Evolutionary conservation across 2,888 invertebrate species (phyloP).

Genomic region (Limnephilus rhombicus): DNA sequence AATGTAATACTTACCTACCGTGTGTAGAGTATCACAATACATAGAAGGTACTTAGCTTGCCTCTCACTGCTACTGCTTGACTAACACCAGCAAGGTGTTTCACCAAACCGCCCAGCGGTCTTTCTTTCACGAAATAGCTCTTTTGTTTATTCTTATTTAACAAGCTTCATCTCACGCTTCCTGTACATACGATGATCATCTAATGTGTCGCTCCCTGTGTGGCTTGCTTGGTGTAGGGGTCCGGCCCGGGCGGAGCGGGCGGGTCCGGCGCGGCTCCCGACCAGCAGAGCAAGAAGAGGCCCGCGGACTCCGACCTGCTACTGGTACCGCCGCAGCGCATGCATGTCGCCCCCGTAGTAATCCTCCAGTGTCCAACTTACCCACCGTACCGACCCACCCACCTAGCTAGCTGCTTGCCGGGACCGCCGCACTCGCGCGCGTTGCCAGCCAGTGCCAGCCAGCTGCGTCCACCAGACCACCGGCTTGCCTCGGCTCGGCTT

Average conservation of each 20-base stretch:
- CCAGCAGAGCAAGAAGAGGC: conserved; percentile 97
- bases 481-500: not conserved
- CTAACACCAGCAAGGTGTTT: conserved; percentile 19
- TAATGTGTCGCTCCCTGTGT: conserved; percentile 65
- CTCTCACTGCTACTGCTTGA: conserved; percentile 35
- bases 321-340: conserved; percentile 91
- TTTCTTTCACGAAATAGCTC: not conserved
- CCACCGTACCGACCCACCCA: not conserved
- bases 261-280: conserved; percentile 78
- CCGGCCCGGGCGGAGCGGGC: conserved; percentile 81
- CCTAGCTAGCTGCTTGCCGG: not conserved
- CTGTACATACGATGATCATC: conserved; percentile 54
- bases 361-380: conserved; percentile 67
- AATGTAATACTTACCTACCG: not conserved
- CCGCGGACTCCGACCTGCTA: conserved; percentile 92
- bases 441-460: not conserved
- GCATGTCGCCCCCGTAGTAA: conserved; percentile 78
- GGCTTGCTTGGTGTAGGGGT: conserved; percentile 66
- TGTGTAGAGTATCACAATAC: not conserved
- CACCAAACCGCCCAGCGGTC: not conserved
- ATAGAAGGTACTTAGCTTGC: conserved; percentile 22
- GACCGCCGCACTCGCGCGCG: not conserved
- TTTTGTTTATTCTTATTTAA: not conserved
- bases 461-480: not conserved
- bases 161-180: conserved; percentile 59